Evolutionary conservation across 2,797 vertebrate genomes (phyloP).

Genomic region (Lindbergichthys nudifrons): DNA sequence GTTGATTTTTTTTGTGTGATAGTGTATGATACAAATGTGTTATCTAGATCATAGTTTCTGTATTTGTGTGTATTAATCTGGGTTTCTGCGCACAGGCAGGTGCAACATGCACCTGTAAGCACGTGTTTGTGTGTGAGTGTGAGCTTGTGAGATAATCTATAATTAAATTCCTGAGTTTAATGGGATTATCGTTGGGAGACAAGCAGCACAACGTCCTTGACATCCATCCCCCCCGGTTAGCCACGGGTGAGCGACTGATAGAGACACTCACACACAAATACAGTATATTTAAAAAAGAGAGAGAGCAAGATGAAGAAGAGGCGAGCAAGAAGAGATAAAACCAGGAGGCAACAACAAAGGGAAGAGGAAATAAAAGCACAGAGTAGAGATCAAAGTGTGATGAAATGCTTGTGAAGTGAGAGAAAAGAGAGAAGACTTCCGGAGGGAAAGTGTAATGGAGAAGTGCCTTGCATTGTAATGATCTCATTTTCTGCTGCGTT

Average conservation of each 20-base stretch:
- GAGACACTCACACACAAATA: slow-evolving; percentile 20
- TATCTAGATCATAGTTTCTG: not conserved
- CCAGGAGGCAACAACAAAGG: slow-evolving; percentile 22
- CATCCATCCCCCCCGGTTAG: slow-evolving; percentile 56
- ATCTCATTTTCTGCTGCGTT: slow-evolving; percentile 61
- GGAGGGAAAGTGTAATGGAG: slow-evolving; percentile 22
- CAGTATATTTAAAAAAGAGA: not conserved
- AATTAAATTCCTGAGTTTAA: slow-evolving; percentile 78
- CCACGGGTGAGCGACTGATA: slow-evolving; percentile 42
- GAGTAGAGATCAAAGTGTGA: slow-evolving; percentile 29
- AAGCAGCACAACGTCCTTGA: slow-evolving; percentile 72
- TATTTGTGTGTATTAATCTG: slow-evolving; percentile 4
- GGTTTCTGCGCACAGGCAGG: slow-evolving; percentile 19
- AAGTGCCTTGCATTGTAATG: slow-evolving; percentile 58
- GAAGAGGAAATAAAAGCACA: not conserved
- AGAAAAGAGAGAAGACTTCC: slow-evolving; percentile 24
- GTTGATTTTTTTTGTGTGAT: no score
- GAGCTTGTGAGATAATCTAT: slow-evolving; percentile 71
- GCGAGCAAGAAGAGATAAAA: not conserved
- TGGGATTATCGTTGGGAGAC: slow-evolving; percentile 76
- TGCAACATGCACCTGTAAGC: no score
- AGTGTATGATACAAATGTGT: not conserved
- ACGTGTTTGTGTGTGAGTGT: slow-evolving; percentile 12
- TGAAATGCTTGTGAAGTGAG: slow-evolving; percentile 36
- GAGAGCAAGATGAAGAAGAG: not conserved